Percentiles rank a stretch among this genome's conserved stretches.
phyloP scores from a whole-genome alignment of 2,113 vertebrate species.

The Dicentrarchus labrax region DNA sequence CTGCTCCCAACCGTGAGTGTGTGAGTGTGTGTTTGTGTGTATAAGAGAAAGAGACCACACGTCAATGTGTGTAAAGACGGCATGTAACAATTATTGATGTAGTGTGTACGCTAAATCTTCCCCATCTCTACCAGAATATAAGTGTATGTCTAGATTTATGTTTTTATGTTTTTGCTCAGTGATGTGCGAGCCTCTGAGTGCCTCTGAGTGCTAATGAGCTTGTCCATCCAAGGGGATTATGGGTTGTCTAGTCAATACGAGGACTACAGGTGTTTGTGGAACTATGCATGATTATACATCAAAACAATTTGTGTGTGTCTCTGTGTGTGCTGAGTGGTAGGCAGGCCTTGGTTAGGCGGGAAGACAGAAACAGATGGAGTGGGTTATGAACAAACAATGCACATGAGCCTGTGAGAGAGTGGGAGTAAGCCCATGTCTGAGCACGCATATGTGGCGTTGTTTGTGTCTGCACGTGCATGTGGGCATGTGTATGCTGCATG shows the following conservation, averaged over 20 bases:
- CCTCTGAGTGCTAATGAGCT: conserved; percentile 56
- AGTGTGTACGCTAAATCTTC: conserved; percentile 28
- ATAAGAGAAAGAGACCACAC: neutral
- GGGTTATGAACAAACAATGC: conserved; percentile 70
- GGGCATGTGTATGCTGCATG: neutral
- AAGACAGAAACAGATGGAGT: conserved; percentile 69
- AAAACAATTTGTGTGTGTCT: conserved; percentile 43
- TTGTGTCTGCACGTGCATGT: conserved; percentile 15
- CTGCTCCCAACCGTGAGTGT: conserved; percentile 39
- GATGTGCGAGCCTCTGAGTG: conserved; percentile 34
- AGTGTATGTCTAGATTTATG: conserved; percentile 17
- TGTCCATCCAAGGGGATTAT: conserved; percentile 63
- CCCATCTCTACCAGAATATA: conserved; percentile 25
- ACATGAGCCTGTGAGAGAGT: conserved; percentile 45
- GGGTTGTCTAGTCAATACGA: conserved; percentile 42
- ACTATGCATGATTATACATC: conserved; percentile 51
- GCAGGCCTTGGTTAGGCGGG: conserved; percentile 22
- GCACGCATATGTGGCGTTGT: conserved; percentile 46
- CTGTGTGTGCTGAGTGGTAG: conserved; percentile 1
- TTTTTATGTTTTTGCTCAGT: conserved; percentile 25
- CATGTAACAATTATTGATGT: conserved; percentile 45
- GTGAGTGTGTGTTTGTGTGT: conserved; percentile 14
- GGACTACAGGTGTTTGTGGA: conserved; percentile 63
- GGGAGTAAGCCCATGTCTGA: conserved; percentile 48
- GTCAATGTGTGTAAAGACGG: conserved; percentile 17